Base-by-base conservation (phyloP, 2,888 invertebrate species). In the Agonopterix heracliana region DNA sequence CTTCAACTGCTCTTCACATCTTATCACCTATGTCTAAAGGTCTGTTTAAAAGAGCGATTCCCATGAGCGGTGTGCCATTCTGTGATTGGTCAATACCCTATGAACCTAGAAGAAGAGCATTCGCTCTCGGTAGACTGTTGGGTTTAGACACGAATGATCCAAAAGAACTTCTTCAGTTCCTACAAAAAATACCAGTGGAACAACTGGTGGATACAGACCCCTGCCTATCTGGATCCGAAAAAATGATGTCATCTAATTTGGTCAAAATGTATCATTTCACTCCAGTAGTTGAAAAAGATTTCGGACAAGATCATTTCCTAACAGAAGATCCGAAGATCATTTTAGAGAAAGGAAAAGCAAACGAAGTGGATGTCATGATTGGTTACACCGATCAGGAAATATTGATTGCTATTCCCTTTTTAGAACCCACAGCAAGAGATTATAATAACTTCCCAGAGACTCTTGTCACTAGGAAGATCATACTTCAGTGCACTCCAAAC, bases 301-400 rank as follows among this genome's bases (percentile, higher is more conserved):
- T 75, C 50, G 76, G 77, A 0, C 53, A 63, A 42, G 63, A 68
- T 4, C 61, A 66, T 44, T 79, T 78, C 43, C 35, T 80, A 14
- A 66, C 63, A 0, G 68, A 73, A 52, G 53, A 64, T 11, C 70
- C 71, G 2, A 43, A 61, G 3, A 55, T 66, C 10, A 46, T 61
- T 26, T 51, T 74, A 26, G 73, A 65, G 61, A 74, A 79, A 34
- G 91, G 92, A 14, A 78, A 72, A n/a, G 67, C 90, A 4, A 74
- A 74, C 43, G 60, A 74, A 35, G 86, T 92, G 1, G 94, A 94
- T 0, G 86, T 93, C 69, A 90, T 96, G 65, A 85, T 92, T 14
- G 95, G 95, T 1, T 69, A 92, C 9, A 94, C 92, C 9, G 90
- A 89, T 1, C 90, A 92, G 48, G 95, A 95, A 79, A 91, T 92